These are phyloP conservation scores for Pasiphila rectangulata DNA, from an alignment of 2,888 invertebrate genomes.

Conservation along the genomic window DNA sequence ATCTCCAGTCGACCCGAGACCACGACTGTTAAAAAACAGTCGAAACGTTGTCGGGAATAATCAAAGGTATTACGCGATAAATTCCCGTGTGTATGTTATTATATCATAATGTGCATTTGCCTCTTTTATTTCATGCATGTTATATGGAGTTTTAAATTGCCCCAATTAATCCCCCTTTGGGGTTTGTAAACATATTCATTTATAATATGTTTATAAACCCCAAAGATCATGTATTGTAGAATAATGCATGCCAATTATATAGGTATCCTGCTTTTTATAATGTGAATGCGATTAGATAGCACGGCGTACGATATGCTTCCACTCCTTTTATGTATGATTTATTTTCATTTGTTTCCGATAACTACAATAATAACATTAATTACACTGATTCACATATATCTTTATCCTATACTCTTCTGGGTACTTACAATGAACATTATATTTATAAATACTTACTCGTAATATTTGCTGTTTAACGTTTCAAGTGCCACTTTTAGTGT, in stretches of 20 bases:
- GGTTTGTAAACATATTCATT: background rate
- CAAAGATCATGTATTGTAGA: no score
- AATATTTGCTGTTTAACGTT: no score
- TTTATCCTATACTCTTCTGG: conserved; percentile 20
- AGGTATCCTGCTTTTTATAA: background rate
- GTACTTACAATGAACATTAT: conserved; percentile 21
- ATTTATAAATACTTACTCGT: background rate
- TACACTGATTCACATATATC: conserved; percentile 41
- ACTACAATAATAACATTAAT: conserved; percentile 29
- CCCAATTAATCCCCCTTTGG: background rate
- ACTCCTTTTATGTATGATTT: conserved; percentile 39
- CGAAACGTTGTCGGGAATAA: no score
- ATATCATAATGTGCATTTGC: no score
- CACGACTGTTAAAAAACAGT: no score
- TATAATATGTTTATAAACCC: background rate
- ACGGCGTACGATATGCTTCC: conserved; percentile 37
- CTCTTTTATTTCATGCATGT: background rate
- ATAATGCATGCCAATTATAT: background rate
- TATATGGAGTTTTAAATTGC: background rate
- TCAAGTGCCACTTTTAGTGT: no score
- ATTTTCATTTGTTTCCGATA: conserved; percentile 45
- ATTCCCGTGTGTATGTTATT: no score
- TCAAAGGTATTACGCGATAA: no score
- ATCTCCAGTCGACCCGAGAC: no score
- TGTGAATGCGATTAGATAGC: conserved; percentile 12